phyloP scores from a whole-genome alignment of 2,113 vertebrate genomes.

The Hassar affinis region DNA sequence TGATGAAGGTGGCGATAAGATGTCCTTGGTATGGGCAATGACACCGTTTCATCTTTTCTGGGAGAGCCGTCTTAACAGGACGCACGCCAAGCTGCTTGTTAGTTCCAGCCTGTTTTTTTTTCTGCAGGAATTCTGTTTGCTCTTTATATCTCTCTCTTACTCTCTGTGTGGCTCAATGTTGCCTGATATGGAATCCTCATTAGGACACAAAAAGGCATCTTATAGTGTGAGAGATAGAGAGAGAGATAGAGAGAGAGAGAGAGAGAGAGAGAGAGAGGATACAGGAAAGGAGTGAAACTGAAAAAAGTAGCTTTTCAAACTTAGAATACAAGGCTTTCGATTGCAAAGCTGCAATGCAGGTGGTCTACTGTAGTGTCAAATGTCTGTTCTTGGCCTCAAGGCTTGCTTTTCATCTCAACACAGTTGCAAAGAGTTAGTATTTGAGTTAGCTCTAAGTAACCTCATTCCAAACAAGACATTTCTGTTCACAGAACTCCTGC shows the following conservation, averaged over 20 bases:
- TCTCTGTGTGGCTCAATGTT: not conserved
- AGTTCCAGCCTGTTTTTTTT: constrained; percentile 46
- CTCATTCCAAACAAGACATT: no score
- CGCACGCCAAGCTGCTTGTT: constrained; percentile 68
- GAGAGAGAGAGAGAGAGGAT: not conserved
- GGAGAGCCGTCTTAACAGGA: constrained; percentile 55
- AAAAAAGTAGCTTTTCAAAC: not conserved
- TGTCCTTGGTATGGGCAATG: constrained; percentile 70
- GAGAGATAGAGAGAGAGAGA: constrained; percentile 2
- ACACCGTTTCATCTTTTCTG: constrained; percentile 64
- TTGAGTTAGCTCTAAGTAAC: not conserved
- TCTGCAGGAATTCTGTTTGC: constrained; percentile 26
- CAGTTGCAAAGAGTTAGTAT: not conserved
- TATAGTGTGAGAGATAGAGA: not conserved
- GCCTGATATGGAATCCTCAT: constrained; percentile 47
- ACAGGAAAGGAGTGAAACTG: not conserved
- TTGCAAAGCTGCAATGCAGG: not conserved
- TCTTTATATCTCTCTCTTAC: constrained; percentile 47
- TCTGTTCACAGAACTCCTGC: no score
- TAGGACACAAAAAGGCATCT: constrained; percentile 62
- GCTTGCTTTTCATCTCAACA: no score
- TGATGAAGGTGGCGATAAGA: constrained; percentile 63
- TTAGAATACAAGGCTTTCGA: not conserved
- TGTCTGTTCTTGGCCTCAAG: not conserved
- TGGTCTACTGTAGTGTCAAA: not conserved